Base-by-base conservation (phyloP, 2,113 vertebrate genomes). In the Pseudorectes ferrugineus region DNA sequence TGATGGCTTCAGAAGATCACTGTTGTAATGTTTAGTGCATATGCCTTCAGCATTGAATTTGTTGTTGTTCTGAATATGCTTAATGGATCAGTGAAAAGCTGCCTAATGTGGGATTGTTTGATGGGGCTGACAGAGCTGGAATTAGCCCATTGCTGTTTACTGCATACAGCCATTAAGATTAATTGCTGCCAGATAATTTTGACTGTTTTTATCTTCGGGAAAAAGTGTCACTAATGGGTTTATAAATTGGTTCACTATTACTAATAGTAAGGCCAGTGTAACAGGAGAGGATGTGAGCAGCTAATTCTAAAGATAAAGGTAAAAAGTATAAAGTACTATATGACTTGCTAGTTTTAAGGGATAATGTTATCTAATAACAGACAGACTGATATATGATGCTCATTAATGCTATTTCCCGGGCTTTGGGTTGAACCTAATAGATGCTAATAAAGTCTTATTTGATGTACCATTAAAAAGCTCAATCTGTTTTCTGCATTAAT, bases 1-100 rank as follows among this genome's bases (percentile, higher is more conserved):
- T 99, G 99, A 99, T 98, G 98, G 98, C 98, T 98, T 98, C 98
- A 98, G 98, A 98, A 99, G 99, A 99, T 99, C 98, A 98, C 98
- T 99, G 98, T 98, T 98, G 98, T 98, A 98, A 98, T 98, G 98
- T 98, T 98, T 98, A 98, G 98, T 98, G 98, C 98, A 98, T 98
- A 98, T 98, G 98, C 98, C 98, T 98, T 98, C 98, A 98, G 98
- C 98, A 98, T 98, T 98, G 98, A 98, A 98, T 98, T 98, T 98
- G 98, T 98, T 98, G 98, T 98, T 98, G 98, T 98, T 98, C 98
- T 98, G 98, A 98, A 98, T 98, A 98, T 98, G 98, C 98, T 98
- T 98, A 98, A 98, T 98, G 98, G 98, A 98, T 98, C 98, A 98
- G 98, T 98, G 98, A 98, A 98, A 98, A 98, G 98, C 98, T 98